A percentile compares a stretch with the other conserved stretches of the same genome.
Evolutionary conservation across 2,888 invertebrate genomes (phyloP).

Genomic region (Protodeltote pygarga): DNA sequence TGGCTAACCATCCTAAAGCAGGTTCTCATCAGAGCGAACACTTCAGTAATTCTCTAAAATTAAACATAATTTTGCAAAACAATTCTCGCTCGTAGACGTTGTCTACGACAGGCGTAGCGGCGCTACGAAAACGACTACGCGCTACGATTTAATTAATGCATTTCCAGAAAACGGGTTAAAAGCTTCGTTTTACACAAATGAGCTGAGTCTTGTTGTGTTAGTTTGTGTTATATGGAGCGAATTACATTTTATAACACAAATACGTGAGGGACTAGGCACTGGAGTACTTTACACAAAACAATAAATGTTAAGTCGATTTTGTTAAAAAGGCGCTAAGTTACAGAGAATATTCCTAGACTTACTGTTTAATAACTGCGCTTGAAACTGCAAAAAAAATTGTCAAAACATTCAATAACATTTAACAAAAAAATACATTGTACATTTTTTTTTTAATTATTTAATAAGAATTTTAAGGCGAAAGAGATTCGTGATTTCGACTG

Average conservation of each 20-base stretch:
- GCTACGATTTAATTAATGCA: slow-evolving; percentile 54
- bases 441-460: too few species aligned
- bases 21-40: slow-evolving; percentile 41
- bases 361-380: too few species aligned
- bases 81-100: slow-evolving; percentile 44
- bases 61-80: slow-evolving; percentile 48
- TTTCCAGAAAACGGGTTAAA: slow-evolving; percentile 47
- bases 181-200: slow-evolving; percentile 45
- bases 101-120: slow-evolving; percentile 55
- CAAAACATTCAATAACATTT: too few species aligned
- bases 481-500: too few species aligned
- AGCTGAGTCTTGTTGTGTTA: slow-evolving; percentile 35
- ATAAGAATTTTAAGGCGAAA: too few species aligned
- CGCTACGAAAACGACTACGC: slow-evolving; percentile 52
- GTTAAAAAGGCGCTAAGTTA: too few species aligned
- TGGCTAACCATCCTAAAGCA: slow-evolving; percentile 19
- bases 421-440: too few species aligned
- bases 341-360: too few species aligned
- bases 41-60: slow-evolving; percentile 40
- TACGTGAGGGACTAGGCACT: too few species aligned
- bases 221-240: slow-evolving; percentile 19
- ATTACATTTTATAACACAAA: neutral
- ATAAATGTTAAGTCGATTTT: too few species aligned
- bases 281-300: too few species aligned
- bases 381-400: too few species aligned